Evolutionary conservation across 2,113 vertebrate species (phyloP), one percentile per base, ranked within the genome.

Genomic region (Trogon melanurus): DNA sequence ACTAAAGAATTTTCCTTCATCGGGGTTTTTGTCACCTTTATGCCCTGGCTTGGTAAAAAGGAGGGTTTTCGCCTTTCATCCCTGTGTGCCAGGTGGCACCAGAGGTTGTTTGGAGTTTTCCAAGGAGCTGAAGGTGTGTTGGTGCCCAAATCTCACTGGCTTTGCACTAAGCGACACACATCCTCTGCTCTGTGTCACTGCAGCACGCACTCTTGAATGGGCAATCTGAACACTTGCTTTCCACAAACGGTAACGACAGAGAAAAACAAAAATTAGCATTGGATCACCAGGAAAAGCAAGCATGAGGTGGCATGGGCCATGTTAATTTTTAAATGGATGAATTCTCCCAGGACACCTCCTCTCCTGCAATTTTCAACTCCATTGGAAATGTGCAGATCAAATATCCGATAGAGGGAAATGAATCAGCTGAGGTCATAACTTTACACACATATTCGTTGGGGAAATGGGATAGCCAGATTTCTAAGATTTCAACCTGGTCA

Each of bases 171-270:
- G 27, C 45, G 50, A 36, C 51, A 25, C 26, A 44, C 45, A 27
- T 91, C 41, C 30, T 81, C 56, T 91, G 36, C 41, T 86, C 54
- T 11, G 5, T 41, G 70, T 71, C 73, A 62, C 41, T 66, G n/a
- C 1, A 0, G 16, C 0, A 0, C 53, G 45, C 79, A 10, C 26
- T 79, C 38, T 18, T 73, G 62, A 20, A 38, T 3, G 0, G 22
- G 72, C 16, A 6, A 12, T 47, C 78, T 66, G 38, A 74, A 79
- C 12, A 2, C 44, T 67, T 66, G n/a, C 82, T 70, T 67, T 50
- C 56, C 88, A 45, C 1, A 3, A 64, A 16, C 3, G 3, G 25
- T 41, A 38, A 34, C 60, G 34, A 36, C 58, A 83, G 26, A 94
- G 27, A 64, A 61, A 79, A 69, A 14, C 4, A 54, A 85, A 93